phyloP scores from a whole-genome alignment of 2,113 vertebrate species.

The Xyliphius kryptos region DNA sequence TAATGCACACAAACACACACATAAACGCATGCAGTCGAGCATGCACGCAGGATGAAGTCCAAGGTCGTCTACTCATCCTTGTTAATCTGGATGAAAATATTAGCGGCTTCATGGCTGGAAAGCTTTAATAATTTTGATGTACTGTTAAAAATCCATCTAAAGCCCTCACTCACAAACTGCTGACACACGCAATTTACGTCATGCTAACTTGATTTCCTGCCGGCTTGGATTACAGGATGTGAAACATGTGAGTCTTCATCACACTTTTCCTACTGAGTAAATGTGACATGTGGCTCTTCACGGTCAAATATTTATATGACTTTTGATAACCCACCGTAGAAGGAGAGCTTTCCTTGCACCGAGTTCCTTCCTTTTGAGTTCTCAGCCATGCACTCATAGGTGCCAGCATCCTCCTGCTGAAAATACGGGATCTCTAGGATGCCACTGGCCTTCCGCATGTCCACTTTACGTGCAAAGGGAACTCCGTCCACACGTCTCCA shows the following conservation, averaged over 20 bases:
- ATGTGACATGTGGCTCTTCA: slow-evolving; percentile 48
- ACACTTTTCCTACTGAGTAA: slow-evolving; percentile 46
- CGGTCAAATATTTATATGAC: no score
- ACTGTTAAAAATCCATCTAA: slow-evolving; percentile 47
- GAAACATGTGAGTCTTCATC: slow-evolving; percentile 27
- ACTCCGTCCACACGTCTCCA: slow-evolving; percentile 82
- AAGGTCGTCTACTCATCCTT: slow-evolving; percentile 58
- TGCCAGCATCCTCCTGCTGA: slow-evolving; percentile 87
- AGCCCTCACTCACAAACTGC: neutral
- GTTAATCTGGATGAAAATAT: slow-evolving; percentile 71
- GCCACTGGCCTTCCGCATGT: slow-evolving; percentile 73
- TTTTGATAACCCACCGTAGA: slow-evolving; percentile 79
- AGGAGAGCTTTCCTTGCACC: slow-evolving; percentile 85
- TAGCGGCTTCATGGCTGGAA: slow-evolving; percentile 55
- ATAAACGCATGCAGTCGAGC: slow-evolving; percentile 38
- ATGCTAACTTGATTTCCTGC: slow-evolving; percentile 28
- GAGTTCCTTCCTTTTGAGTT: slow-evolving; percentile 87
- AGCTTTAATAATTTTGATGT: slow-evolving; percentile 64
- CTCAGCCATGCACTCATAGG: slow-evolving; percentile 87
- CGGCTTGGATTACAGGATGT: slow-evolving; percentile 26
- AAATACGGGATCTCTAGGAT: slow-evolving; percentile 94
- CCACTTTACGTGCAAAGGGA: slow-evolving; percentile 80
- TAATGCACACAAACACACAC: slow-evolving; percentile 43
- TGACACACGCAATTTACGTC: neutral
- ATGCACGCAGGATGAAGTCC: slow-evolving; percentile 54